phyloP scores from a whole-genome alignment of 2,113 vertebrate genomes.

The Corythoichthys intestinalis region DNA sequence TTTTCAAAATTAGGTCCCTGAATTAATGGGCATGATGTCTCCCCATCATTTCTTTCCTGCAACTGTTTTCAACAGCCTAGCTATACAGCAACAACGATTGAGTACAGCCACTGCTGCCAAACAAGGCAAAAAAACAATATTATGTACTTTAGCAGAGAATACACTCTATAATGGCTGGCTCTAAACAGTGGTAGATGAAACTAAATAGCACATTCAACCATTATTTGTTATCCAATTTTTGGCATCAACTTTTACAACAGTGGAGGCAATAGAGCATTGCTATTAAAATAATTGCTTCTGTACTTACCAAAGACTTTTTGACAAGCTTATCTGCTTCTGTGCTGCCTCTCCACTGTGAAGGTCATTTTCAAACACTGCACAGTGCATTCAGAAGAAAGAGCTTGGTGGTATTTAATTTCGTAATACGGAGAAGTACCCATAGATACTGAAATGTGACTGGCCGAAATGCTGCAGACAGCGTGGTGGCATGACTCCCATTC shows the following conservation, averaged over 20 bases:
- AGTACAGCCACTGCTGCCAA: neutral
- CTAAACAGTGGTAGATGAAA: neutral
- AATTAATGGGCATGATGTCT: neutral
- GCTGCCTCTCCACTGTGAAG: conserved; percentile 32
- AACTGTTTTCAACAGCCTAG: neutral
- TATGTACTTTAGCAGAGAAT: neutral
- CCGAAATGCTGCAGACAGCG: conserved; percentile 49
- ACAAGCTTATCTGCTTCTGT: conserved; percentile 45
- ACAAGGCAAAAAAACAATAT: neutral
- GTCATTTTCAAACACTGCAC: conserved; percentile 44
- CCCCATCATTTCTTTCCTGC: neutral
- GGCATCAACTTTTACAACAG: neutral
- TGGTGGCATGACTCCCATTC: conserved; percentile 57
- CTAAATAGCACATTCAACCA: neutral
- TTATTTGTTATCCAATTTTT: too few relatives aligned
- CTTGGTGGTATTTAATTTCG: conserved; percentile 15
- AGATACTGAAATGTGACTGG: conserved; percentile 27
- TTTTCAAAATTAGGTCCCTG: neutral
- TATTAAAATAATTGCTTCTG: conserved; percentile 13
- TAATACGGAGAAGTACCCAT: conserved; percentile 19
- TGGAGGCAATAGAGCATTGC: conserved; percentile 5
- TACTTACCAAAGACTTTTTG: conserved; percentile 54
- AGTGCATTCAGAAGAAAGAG: conserved; percentile 9
- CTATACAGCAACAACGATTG: neutral
- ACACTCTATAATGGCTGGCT: neutral